These are phyloP conservation scores for Centropus bengalensis DNA, from an alignment of 2,113 vertebrate species.

Conservation along the genomic window DNA sequence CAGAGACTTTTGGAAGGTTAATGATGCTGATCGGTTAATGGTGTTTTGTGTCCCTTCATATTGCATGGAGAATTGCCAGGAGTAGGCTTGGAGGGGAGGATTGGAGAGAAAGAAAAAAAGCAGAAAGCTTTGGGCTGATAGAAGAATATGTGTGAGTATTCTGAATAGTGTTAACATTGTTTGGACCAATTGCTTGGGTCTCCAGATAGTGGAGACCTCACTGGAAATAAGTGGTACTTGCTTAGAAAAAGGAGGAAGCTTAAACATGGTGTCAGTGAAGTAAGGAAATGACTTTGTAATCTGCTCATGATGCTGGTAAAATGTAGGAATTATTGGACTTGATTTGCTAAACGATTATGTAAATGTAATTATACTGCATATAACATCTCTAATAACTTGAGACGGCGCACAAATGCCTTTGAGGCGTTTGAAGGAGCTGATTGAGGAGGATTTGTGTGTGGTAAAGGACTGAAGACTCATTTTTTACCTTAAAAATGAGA, in stretches of 20 bases:
- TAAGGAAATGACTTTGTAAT: conserved; percentile 14
- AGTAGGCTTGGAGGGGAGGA: not conserved
- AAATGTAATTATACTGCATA: conserved; percentile 65
- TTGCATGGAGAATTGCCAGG: not conserved
- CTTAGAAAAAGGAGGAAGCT: not conserved
- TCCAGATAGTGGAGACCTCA: not conserved
- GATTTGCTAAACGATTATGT: conserved; percentile 66
- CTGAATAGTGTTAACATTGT: not conserved
- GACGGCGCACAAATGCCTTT: conserved; percentile 18
- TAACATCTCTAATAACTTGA: conserved; percentile 45
- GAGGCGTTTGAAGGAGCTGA: conserved; percentile 36
- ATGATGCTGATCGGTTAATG: not conserved
- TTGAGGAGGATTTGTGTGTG: conserved; percentile 8
- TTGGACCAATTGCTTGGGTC: not conserved
- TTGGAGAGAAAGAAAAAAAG: not conserved
- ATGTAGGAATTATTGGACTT: conserved; percentile 36
- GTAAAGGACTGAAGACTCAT: not conserved
- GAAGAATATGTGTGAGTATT: not conserved
- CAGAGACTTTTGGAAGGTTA: not conserved
- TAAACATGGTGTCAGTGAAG: not conserved
- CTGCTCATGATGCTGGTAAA: conserved; percentile 26
- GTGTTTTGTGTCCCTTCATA: not conserved
- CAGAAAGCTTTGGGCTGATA: not conserved
- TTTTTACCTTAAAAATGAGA: not conserved
- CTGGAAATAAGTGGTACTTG: not conserved